phyloP scores from a whole-genome alignment of 2,113 vertebrate species.

The Pontoporia blainvillei region DNA sequence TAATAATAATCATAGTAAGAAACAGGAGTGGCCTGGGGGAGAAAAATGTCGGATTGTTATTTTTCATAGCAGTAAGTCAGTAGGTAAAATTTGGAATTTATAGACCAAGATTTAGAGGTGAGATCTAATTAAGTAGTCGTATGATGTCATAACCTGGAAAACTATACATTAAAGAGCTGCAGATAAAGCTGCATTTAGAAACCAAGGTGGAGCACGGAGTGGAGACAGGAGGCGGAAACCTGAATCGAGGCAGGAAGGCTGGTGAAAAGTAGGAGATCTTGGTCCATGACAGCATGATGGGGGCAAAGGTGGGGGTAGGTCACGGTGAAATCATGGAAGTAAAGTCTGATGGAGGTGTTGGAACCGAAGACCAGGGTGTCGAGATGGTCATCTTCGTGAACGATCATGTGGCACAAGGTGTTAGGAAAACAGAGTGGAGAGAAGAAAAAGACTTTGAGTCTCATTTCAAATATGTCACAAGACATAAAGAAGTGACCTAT shows the following conservation, averaged over 20 bases:
- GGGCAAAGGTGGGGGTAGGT: background rate
- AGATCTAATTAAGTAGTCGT: background rate
- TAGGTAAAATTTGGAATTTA: background rate
- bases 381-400: background rate
- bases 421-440: background rate
- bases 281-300: background rate
- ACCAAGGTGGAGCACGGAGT: background rate
- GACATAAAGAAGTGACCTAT: background rate
- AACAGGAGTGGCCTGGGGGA: background rate
- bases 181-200: background rate
- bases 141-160: background rate
- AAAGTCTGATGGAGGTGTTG: background rate
- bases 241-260: background rate
- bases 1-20: background rate
- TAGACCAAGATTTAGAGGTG: background rate
- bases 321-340: background rate
- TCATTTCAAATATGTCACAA: background rate
- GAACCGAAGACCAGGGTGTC: background rate
- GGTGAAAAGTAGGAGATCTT: background rate
- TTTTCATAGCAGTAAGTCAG: background rate
- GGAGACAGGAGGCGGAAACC: background rate
- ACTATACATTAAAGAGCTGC: background rate
- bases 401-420: background rate
- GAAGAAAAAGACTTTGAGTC: background rate
- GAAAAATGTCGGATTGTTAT: background rate